These are phyloP conservation scores for Hoplostethus mediterraneus DNA, from an alignment of 2,797 vertebrate genomes.

Conservation along the genomic window DNA sequence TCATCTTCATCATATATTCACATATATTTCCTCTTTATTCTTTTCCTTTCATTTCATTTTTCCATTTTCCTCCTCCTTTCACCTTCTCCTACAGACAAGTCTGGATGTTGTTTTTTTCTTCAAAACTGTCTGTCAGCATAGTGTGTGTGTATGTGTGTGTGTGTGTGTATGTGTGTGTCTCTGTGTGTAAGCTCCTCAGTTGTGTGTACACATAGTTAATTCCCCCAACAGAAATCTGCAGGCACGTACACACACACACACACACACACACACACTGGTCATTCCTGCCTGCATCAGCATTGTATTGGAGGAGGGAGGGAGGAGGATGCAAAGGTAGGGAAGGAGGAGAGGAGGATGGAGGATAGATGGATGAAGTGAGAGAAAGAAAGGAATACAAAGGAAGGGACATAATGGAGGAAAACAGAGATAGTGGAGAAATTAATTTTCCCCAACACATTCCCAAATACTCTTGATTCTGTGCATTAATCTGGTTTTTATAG, in stretches of 20 bases:
- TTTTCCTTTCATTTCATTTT: no score
- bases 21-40: no score
- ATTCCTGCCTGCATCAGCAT: constrained; percentile 82
- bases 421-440: background rate
- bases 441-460: constrained; percentile 15
- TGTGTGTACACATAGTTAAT: constrained; percentile 82
- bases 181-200: constrained; percentile 51
- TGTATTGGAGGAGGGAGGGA: constrained; percentile 46
- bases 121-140: constrained; percentile 23
- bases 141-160: constrained; percentile 10
- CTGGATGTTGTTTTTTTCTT: constrained; percentile 2
- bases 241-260: constrained; percentile 74
- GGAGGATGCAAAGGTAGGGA: constrained; percentile 14
- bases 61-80: no score
- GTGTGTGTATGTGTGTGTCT: constrained; percentile 4
- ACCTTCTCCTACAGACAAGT: no score
- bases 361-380: constrained; percentile 20
- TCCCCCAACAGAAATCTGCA: constrained; percentile 89
- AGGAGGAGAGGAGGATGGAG: constrained; percentile 12
- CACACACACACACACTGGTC: constrained; percentile 76
- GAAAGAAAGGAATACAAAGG: constrained; percentile 14
- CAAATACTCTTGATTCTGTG: no score
- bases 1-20: no score
- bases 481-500: constrained; percentile 78
- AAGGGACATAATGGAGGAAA: background rate